phyloP scores from a whole-genome alignment of 2,113 vertebrate species.

The Deroptyus accipitrinus region DNA sequence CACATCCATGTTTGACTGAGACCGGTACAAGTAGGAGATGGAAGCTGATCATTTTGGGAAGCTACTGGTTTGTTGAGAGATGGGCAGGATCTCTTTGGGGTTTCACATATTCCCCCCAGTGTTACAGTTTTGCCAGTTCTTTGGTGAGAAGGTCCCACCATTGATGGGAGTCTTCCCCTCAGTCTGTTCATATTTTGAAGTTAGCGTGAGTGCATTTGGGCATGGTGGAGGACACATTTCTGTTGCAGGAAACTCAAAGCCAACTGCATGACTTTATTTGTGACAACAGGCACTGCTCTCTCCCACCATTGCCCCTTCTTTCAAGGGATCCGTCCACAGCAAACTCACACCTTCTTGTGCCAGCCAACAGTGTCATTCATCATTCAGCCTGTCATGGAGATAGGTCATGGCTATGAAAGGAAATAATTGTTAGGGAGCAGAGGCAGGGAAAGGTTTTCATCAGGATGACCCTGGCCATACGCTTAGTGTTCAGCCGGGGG shows the following conservation, averaged over 20 bases:
- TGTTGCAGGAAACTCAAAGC: neutral
- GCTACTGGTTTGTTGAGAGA: neutral
- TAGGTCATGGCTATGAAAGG: neutral
- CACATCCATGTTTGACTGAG: neutral
- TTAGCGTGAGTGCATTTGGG: neutral
- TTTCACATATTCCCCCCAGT: neutral
- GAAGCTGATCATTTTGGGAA: neutral
- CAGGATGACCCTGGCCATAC: neutral
- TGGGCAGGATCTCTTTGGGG: neutral
- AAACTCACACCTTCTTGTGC: neutral
- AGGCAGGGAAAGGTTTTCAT: neutral
- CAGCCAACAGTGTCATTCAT: neutral
- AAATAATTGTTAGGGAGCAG: neutral
- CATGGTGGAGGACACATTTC: fast-evolving
- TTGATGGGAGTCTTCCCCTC: neutral
- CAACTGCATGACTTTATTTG: neutral
- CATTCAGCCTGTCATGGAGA: neutral
- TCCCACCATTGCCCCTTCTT: neutral
- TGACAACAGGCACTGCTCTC: neutral
- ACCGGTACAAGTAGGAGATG: neutral
- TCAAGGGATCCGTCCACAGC: neutral
- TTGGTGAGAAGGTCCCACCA: neutral
- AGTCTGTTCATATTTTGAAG: neutral
- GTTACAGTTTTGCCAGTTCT: neutral
- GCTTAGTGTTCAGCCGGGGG: neutral